Base-by-base conservation (phyloP, 2,797 vertebrate species). In the Poeciliopsis paucimaculata region DNA sequence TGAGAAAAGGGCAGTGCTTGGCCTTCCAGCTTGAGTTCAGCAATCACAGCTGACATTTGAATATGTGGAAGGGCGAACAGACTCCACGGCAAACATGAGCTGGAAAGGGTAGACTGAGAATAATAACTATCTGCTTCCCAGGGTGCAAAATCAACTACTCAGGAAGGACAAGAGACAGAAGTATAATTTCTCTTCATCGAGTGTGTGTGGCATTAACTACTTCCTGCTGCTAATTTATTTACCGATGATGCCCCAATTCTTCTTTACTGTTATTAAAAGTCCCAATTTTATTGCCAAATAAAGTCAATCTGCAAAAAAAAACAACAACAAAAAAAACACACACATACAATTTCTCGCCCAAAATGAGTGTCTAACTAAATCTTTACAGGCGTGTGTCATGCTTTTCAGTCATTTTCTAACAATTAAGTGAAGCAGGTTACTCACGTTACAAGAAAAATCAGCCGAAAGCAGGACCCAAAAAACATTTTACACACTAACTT, bases 11-110 rank as follows among this genome's bases (percentile, higher is more conserved):
- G 82, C 87, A 91, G 3, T 20, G 82, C 82, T 88, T 90, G 90
- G 89, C 91, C 89, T 92, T 91, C 82, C 85, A 88, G 80, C 86
- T 73, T 77, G 84, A 80, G 84, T 88, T 86, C 82, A 51, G 83
- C 84, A 87, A 92, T 91, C 88, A 86, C 79, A 81, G 75, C 82
- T 91, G 92, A 92, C 90, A 94, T 93, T 91, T 94, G 86, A 91
- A 92, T 90, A 87, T 79, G 86, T 89, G 76, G 88, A 89, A 79
- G 82, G 81, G 66, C 73, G 71, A 85, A 86, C 23, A 72, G 79
- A 90, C 85, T 87, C 81, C 85, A 80, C 34, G 43, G 81, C 73
- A 86, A 89, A 91, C 84, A 90, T 84, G 86, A 70, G 64, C 11
- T 0, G 75, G 26, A 88, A 89, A 90, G 81, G 85, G 88, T 91